Percentiles rank a stretch among this genome's conserved stretches.
phyloP scores from a whole-genome alignment of 1,140 invertebrate species.

The Zaprionus vittiger region DNA sequence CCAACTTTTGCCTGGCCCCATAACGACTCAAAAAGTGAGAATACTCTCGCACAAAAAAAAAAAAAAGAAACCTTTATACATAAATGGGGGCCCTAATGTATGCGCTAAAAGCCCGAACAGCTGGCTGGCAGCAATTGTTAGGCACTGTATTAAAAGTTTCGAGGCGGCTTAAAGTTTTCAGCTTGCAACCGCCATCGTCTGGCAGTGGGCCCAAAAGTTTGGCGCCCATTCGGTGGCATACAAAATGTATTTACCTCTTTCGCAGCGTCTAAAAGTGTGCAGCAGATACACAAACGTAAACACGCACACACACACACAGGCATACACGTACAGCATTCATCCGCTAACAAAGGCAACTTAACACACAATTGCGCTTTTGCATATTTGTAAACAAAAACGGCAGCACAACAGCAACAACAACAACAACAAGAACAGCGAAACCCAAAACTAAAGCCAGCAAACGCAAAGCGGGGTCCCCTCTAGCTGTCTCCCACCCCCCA shows the following conservation, averaged over 20 bases:
- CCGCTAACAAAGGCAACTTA: constrained; percentile 66
- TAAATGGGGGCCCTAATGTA: constrained; percentile 63
- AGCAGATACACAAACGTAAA: constrained; percentile 32
- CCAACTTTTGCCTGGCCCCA: constrained; percentile 27
- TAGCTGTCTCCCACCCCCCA: background rate
- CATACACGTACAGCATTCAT: background rate
- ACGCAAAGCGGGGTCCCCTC: constrained; percentile 5
- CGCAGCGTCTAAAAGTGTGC: constrained; percentile 62
- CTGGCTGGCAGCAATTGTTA: constrained; percentile 55
- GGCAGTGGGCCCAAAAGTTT: constrained; percentile 28
- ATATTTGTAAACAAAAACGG: constrained; percentile 65
- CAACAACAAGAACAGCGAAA: constrained; percentile 13
- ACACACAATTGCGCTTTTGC: constrained; percentile 81
- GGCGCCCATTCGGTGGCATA: constrained; percentile 17
- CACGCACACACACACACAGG: constrained; percentile 12
- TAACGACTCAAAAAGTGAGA: constrained; percentile 15
- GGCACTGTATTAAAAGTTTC: constrained; percentile 76
- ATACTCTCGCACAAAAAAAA: constrained; percentile 10
- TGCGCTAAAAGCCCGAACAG: constrained; percentile 66
- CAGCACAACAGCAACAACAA: background rate
- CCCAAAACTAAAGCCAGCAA: constrained; percentile 28
- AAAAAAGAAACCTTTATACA: constrained; percentile 9
- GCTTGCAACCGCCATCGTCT: constrained; percentile 5
- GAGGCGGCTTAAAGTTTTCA: constrained; percentile 73
- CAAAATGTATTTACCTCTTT: constrained; percentile 70